A percentile compares a stretch with the other conserved stretches of the same genome.
These are phyloP conservation scores for Chascanopsetta lugubris DNA, from an alignment of 2,113 vertebrate species.

Conservation along the genomic window DNA sequence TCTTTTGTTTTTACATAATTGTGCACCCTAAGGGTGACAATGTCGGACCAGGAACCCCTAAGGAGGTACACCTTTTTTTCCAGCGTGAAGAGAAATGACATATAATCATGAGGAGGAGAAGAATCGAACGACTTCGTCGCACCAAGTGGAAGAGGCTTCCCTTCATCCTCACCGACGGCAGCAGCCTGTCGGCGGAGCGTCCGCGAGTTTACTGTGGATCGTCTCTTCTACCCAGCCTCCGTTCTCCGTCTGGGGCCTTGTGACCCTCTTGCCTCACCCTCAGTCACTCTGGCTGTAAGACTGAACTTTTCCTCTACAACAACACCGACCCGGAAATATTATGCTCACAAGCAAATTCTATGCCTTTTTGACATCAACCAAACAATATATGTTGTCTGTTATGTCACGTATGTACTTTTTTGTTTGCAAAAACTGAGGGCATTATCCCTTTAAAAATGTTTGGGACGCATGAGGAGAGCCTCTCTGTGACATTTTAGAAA, in stretches of 20 bases:
- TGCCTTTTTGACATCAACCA: slow-evolving; percentile 59
- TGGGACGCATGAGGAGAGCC: slow-evolving; percentile 8
- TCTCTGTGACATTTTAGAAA: background rate
- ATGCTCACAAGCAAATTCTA: slow-evolving; percentile 42
- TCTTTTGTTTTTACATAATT: slow-evolving; percentile 43
- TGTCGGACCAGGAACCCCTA: slow-evolving; percentile 48
- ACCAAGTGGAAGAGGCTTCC: background rate
- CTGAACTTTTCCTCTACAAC: background rate
- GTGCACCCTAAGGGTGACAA: slow-evolving; percentile 51
- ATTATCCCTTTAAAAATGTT: slow-evolving; percentile 52
- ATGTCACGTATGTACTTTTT: slow-evolving; percentile 28
- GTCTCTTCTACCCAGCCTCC: slow-evolving; percentile 10
- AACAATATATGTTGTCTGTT: slow-evolving; percentile 14
- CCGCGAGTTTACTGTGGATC: slow-evolving; percentile 1
- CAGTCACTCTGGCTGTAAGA: background rate
- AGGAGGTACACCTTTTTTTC: slow-evolving; percentile 51
- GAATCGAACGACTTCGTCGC: slow-evolving; percentile 5
- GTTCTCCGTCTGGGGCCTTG: slow-evolving; percentile 35
- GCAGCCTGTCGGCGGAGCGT: slow-evolving; percentile 20
- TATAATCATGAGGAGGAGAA: slow-evolving; percentile 6
- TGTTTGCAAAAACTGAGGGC: slow-evolving; percentile 23
- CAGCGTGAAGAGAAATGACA: slow-evolving; percentile 28
- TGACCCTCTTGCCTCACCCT: slow-evolving; percentile 35
- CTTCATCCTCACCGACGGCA: slow-evolving; percentile 18
- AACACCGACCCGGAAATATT: no score